phyloP scores from a whole-genome alignment of 2,797 vertebrate species.

The Gallinago stenura region DNA sequence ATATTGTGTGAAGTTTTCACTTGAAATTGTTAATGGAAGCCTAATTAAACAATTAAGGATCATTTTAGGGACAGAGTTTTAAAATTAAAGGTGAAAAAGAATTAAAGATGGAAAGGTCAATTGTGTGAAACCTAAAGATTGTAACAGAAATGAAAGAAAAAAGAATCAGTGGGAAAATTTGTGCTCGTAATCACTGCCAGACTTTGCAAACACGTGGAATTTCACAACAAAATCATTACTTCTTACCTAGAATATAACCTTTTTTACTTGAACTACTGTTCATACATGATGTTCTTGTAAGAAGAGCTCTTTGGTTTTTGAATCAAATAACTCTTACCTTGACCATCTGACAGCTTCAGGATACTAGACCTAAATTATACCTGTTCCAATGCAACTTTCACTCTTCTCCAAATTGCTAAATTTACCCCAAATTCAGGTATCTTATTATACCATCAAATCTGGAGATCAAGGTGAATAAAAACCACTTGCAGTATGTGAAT shows the following conservation, averaged over 20 bases:
- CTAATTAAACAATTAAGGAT: not conserved
- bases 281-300: not conserved
- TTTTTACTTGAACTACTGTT: not conserved
- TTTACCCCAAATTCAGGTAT: not conserved
- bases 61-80: not conserved
- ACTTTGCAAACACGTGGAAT: not conserved
- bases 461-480: conserved; percentile 7
- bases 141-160: not conserved
- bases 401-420: not conserved
- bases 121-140: not conserved
- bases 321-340: not conserved
- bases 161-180: not conserved
- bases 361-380: not conserved
- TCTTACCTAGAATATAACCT: not conserved
- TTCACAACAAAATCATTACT: not conserved
- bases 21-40: not conserved
- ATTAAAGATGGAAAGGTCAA: not conserved
- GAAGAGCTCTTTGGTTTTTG: not conserved
- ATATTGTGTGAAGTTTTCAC: not conserved
- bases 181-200: not conserved
- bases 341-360: not conserved
- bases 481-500: not conserved
- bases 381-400: not conserved
- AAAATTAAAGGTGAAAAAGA: not conserved
- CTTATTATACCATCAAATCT: not conserved